Evolutionary conservation across 1,140 invertebrate species (phyloP), one percentile per base, ranked within the genome.

Genomic region (Eriosoma lanigerum): DNA sequence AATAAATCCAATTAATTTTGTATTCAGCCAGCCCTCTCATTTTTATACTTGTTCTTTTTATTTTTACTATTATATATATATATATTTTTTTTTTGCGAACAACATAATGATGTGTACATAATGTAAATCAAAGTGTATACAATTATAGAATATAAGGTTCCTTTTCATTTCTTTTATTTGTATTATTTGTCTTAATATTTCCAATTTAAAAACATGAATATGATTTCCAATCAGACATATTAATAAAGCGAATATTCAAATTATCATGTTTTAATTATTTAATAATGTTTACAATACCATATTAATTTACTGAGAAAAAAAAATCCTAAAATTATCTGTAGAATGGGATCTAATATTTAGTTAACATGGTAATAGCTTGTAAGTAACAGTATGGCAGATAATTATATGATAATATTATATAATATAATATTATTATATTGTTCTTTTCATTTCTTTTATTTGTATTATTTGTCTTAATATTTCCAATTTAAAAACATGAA

Each of bases 91-190:
- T 72, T 72, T 52, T 3, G 8, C 46, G 19, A 29, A 72, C 8
- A 72, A 72, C 24, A 52, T 17, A 17, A 19, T 70, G 29, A 50
- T 19, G 17, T 72, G 68, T 72, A 72, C 12, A 72, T 72, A 72
- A 72, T 72, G 68, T 72, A 72, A 72, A 72, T 72, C 46, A 50
- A 72, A 72, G 17, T 72, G 68, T 72, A 72, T 72, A 72, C 68
- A 72, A 9, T 52, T 52, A n/a, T 72, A 72, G 68, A 72, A 52
- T 52, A 29, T 72, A 72, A 72, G 68, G 68, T 72, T 72, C 68
- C 68, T 72, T 72, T 72, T 72, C 52, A 46, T 52, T 72, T 72
- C 68, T 72, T 72, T 72, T 72, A 52, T 72, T 52, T 72, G 24
- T 72, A 72, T 72, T 52, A 72, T 72, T 72, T 72, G 21, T 70